phyloP scores from a whole-genome alignment of 2,888 invertebrate genomes.

The Caenorhabditis sinica region DNA sequence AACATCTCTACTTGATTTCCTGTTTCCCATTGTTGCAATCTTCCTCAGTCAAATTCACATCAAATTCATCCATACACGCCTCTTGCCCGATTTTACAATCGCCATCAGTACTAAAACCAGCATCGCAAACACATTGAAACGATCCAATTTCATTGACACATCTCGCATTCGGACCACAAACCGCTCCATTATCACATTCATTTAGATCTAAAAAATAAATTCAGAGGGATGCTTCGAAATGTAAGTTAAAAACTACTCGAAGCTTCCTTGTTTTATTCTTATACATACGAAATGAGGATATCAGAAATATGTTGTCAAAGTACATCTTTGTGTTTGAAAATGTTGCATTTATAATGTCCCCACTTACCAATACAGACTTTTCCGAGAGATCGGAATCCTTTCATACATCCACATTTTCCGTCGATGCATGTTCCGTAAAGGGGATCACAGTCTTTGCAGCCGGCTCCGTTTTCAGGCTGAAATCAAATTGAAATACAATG shows the following conservation, averaged over 20 bases:
- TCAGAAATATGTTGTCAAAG: slow-evolving; percentile 55
- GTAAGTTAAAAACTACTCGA: slow-evolving; percentile 17
- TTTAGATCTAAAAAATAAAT: slow-evolving; percentile 88
- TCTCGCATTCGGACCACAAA: slow-evolving; percentile 89
- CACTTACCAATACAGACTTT: slow-evolving; percentile 78
- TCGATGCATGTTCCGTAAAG: slow-evolving; percentile 77
- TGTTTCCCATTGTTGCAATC: slow-evolving; percentile 72
- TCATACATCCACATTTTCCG: slow-evolving; percentile 78
- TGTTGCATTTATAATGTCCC: slow-evolving; percentile 56
- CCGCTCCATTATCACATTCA: slow-evolving; percentile 89
- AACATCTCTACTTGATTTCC: slow-evolving; percentile 56
- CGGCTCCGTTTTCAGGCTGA: slow-evolving; percentile 28
- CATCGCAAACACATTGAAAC: slow-evolving; percentile 70
- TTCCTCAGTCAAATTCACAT: slow-evolving; percentile 69
- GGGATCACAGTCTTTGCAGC: slow-evolving; percentile 73
- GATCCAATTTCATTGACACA: slow-evolving; percentile 92
- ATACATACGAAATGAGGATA: slow-evolving; percentile 56
- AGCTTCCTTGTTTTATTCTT: slow-evolving; percentile 33
- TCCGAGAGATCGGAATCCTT: slow-evolving; percentile 77
- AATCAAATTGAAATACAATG: not conserved
- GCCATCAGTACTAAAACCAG: slow-evolving; percentile 66
- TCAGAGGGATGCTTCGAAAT: not conserved
- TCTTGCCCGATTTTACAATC: slow-evolving; percentile 67
- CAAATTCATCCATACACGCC: slow-evolving; percentile 71
- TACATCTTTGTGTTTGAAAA: slow-evolving; percentile 45